A percentile compares a stretch with the other conserved stretches of the same genome.
Evolutionary conservation across 2,888 invertebrate genomes (phyloP).

Genomic region (Amblyteles armatorius): DNA sequence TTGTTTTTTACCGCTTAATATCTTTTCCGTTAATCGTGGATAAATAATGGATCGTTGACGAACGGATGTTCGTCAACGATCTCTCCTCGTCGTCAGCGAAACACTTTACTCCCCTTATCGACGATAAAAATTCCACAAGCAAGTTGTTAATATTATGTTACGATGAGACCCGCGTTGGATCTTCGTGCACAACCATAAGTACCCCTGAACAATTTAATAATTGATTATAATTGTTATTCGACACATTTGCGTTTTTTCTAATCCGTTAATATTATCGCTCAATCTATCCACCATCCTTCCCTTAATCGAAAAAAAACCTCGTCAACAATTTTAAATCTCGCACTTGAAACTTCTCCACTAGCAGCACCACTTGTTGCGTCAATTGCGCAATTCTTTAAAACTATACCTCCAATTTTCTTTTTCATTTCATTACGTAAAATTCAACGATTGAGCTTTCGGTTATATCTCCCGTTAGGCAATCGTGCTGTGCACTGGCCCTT

Average conservation of each 20-base stretch:
- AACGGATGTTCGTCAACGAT: conserved; percentile 4
- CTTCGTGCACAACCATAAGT: conserved; percentile 65
- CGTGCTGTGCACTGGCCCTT: conserved; percentile 52
- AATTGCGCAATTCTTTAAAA: conserved; percentile 30
- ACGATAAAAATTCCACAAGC: conserved; percentile 41
- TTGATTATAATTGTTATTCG: conserved; percentile 23
- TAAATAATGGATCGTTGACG: background rate
- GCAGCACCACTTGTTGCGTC: conserved; percentile 60
- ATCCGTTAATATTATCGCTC: conserved; percentile 42
- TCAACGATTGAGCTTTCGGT: conserved; percentile 50
- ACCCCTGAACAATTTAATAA: conserved; percentile 63
- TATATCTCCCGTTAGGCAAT: conserved; percentile 42
- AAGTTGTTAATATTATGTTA: conserved; percentile 33
- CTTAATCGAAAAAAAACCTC: background rate
- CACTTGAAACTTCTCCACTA: conserved; percentile 63
- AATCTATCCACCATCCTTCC: background rate
- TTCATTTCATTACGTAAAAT: conserved; percentile 32
- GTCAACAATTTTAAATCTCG: conserved; percentile 26
- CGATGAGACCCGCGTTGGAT: conserved; percentile 55
- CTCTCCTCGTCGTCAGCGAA: conserved; percentile 2
- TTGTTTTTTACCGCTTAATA: conserved; percentile 35
- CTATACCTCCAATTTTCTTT: conserved; percentile 28
- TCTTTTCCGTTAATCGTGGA: conserved; percentile 2
- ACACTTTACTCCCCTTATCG: conserved; percentile 10
- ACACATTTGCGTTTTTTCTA: conserved; percentile 33